A percentile compares a stretch with the other conserved stretches of the same genome.
Evolutionary conservation across 2,888 invertebrate genomes (phyloP).

Genomic region (Rhagophthalmus giganteus): DNA sequence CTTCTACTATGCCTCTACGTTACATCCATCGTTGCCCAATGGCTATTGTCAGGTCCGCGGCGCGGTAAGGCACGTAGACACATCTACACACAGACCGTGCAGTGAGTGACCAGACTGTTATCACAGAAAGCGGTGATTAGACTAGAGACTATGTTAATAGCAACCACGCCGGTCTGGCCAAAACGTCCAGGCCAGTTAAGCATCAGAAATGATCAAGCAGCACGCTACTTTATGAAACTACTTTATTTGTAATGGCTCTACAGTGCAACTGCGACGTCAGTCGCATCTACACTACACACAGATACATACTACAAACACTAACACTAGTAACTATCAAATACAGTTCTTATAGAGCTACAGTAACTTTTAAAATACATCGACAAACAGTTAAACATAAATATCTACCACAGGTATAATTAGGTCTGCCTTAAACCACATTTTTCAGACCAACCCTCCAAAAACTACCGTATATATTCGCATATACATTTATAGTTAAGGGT

Average conservation of each 20-base stretch:
- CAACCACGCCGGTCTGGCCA: constrained; percentile 43
- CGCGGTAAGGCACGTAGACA: constrained; percentile 53
- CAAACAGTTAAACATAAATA: constrained; percentile 53
- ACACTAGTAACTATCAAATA: constrained; percentile 47
- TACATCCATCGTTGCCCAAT: constrained; percentile 36
- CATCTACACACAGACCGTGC: constrained; percentile 55
- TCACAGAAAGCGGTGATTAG: constrained; percentile 56
- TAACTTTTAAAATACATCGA: constrained; percentile 54
- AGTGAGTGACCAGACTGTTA: constrained; percentile 54
- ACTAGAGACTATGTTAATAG: constrained; percentile 45
- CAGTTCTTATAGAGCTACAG: constrained; percentile 53
- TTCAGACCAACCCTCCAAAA: constrained; percentile 52
- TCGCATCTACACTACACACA: constrained; percentile 56
- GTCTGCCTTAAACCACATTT: constrained; percentile 34
- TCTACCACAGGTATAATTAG: constrained; percentile 39
- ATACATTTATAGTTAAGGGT: constrained; percentile 44
- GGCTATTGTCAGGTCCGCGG: constrained; percentile 44
- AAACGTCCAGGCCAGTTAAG: constrained; percentile 37
- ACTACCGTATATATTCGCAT: constrained; percentile 40
- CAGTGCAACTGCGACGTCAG: constrained; percentile 55
- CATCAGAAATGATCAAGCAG: constrained; percentile 55
- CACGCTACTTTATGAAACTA: constrained; percentile 60
- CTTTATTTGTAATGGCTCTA: constrained; percentile 61
- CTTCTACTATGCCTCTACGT: constrained; percentile 36
- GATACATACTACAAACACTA: constrained; percentile 56